Evolutionary conservation across 2,888 invertebrate species (phyloP), one percentile per base, ranked within the genome.

Genomic region (Leucoma salicis): DNA sequence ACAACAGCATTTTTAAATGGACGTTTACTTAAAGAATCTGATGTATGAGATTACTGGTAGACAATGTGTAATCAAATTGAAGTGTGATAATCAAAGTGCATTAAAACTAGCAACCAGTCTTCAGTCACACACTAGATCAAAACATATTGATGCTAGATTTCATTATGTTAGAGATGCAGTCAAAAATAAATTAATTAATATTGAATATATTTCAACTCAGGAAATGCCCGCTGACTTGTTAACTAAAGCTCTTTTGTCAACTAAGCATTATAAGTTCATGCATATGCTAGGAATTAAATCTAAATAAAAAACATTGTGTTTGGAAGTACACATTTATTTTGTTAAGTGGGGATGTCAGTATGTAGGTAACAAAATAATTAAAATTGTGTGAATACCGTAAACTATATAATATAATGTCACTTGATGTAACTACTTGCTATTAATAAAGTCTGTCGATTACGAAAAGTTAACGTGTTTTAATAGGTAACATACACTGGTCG

Each of bases 51-150:
- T 36, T 0, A 36, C 36, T 12, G 16, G 11, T 11, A 12, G 5
- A 15, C 21, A 5, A n/a, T 13, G 4, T 5, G 15, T 15, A 21
- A 13, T 33, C 21, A 18, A 3, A 1, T 33, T 33, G 13, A 18
- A 21, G 18, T 33, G 33, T 18, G 21, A 33, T 13, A 33, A 21
- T 21, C 33, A 33, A 21, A 33, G 33, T 13, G 21, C 33, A 12
- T 13, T 21, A 5, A 33, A 33, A 1, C 12, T 33, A 15, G 35
- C 11, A 2, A 21, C 21, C 7, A 33, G 18, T 14, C 11, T 31
- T n/a, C 13, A 6, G 24, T 28, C 3, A 2, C 15, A 27, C 11
- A 25, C 14, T n/a, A 25, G 25, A 8, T 25, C 25, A 25, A 25
- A 25, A n/a, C 25, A 25, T 25, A 25, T 25, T 6, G 25, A 25